A percentile compares a stretch with the other conserved stretches of the same genome.
Conservation (phyloP, 1,140 invertebrate genomes). For the Drosophila orena region DNA sequence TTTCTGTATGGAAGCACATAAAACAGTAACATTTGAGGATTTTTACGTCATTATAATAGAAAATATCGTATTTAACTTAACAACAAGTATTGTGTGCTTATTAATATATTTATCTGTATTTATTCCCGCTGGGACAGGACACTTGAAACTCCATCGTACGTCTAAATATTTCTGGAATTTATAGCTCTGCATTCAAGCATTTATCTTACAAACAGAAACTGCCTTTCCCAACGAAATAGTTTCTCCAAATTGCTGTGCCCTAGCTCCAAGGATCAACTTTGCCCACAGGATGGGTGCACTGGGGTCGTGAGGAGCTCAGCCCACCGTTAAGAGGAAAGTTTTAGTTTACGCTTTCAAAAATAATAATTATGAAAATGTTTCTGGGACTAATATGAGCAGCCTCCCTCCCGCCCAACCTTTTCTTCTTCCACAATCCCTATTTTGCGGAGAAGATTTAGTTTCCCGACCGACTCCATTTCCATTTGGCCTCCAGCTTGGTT, state of each 20-base stretch:
- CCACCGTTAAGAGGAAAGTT: constrained; percentile 40
- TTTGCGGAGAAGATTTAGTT: constrained; percentile 22
- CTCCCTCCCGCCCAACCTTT: constrained; percentile 10
- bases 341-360: constrained; percentile 68
- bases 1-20: too few relatives aligned
- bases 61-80: too few relatives aligned
- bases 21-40: too few relatives aligned
- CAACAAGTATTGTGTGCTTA: neutral
- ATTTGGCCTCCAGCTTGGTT: constrained; percentile 44
- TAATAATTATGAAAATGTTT: constrained; percentile 80
- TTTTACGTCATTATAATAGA: too few relatives aligned
- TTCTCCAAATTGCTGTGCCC: constrained; percentile 29
- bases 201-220: constrained; percentile 38
- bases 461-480: neutral
- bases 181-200: constrained; percentile 10
- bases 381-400: constrained; percentile 29
- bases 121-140: neutral
- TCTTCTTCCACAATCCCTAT: neutral
- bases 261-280: constrained; percentile 51
- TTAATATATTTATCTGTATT: neutral
- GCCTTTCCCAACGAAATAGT: constrained; percentile 15
- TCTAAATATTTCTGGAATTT: constrained; percentile 8
- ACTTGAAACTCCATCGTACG: constrained; percentile 1
- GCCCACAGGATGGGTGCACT: neutral
- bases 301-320: constrained; percentile 2